Evolutionary conservation across 2,113 vertebrate species (phyloP).

Genomic region (Neomonachus schauinslandi): DNA sequence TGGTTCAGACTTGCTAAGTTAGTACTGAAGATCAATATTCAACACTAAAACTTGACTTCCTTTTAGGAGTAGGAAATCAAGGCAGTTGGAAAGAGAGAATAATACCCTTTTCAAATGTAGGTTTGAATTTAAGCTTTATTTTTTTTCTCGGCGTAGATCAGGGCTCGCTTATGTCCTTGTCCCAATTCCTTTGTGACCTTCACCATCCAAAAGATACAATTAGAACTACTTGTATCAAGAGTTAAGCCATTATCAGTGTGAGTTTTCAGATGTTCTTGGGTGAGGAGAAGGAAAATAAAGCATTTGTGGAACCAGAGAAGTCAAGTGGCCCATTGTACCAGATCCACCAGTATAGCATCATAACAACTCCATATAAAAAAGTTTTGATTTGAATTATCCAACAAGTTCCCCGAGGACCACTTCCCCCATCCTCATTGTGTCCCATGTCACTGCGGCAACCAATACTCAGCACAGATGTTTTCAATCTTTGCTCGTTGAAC

Average conservation of each 20-base stretch:
- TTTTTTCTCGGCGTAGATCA: neutral
- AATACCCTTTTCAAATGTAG: neutral
- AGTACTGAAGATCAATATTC: neutral
- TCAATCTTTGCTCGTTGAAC: slow-evolving; percentile 52
- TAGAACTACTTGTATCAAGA: neutral
- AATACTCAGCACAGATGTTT: slow-evolving; percentile 54
- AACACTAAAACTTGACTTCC: neutral
- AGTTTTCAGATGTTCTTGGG: neutral
- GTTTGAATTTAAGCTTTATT: neutral
- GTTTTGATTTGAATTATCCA: neutral
- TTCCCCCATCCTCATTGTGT: neutral
- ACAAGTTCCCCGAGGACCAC: neutral
- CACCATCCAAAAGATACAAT: neutral
- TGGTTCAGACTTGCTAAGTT: neutral
- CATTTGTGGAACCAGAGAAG: neutral
- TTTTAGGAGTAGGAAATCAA: neutral
- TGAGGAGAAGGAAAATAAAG: neutral
- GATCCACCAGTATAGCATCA: neutral
- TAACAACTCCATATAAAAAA: neutral
- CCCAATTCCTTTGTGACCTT: neutral
- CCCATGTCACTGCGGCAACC: neutral
- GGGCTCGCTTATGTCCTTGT: neutral
- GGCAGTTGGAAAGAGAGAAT: neutral
- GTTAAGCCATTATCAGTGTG: too few species aligned
- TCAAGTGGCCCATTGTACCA: neutral